Evolutionary conservation across 2,113 vertebrate genomes (phyloP).

Genomic region (Micromys minutus): DNA sequence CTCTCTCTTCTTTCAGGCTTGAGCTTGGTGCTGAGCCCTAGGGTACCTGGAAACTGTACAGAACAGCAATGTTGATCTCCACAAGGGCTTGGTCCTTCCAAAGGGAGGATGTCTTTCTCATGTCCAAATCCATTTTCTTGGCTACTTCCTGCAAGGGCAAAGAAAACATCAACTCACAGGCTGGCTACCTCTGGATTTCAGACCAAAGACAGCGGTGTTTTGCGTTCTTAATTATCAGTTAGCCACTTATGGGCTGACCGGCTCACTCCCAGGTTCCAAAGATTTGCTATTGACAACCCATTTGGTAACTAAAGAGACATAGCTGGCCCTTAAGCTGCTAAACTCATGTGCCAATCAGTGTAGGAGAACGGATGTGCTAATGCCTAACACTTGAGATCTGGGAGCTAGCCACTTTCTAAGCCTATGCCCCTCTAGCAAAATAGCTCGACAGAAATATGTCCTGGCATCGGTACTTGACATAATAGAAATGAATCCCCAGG

Average conservation of each 20-base stretch:
- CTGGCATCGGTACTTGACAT: neutral
- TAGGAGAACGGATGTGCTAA: neutral
- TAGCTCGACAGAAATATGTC: neutral
- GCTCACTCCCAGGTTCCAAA: neutral
- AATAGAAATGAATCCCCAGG: neutral
- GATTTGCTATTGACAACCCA: neutral
- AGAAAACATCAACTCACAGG: neutral
- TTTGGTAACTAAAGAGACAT: neutral
- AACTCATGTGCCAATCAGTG: neutral
- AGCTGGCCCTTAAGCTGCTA: neutral
- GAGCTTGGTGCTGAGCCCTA: accelerated
- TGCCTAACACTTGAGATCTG: neutral
- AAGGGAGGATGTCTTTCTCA: conserved; percentile 95
- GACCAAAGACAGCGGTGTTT: neutral
- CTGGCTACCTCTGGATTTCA: neutral
- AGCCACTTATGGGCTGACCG: neutral
- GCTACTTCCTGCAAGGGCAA: conserved; percentile 91
- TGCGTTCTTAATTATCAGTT: neutral
- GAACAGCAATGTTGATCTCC: conserved; percentile 98
- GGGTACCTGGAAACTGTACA: conserved; percentile 96
- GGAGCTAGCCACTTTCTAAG: neutral
- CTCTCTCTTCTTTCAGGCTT: accelerated
- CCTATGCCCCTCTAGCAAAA: neutral
- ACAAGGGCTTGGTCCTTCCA: conserved; percentile 99
- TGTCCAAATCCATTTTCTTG: conserved; percentile 95